phyloP scores from a whole-genome alignment of 35 echinoderm and acorn worm species.

The Ophioderma brevispina region DNA sequence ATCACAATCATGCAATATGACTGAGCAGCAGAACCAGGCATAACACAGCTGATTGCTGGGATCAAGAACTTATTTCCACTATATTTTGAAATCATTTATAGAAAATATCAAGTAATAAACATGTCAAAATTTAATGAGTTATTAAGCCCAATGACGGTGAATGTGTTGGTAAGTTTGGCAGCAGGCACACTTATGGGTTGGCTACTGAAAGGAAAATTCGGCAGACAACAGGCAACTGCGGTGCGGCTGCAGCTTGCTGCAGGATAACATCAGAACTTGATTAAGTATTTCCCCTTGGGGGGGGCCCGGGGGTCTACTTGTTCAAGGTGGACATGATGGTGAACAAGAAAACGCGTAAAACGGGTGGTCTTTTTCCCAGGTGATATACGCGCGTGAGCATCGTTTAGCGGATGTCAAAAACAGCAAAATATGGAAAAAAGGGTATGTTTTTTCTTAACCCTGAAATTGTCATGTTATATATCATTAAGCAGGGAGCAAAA shows the following conservation, averaged over 20 bases:
- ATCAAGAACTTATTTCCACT: too few species aligned
- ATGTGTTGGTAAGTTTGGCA: slow-evolving; percentile 84
- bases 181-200: slow-evolving; percentile 81
- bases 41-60: too few species aligned
- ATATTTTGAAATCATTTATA: background rate
- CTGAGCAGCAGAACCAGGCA: background rate
- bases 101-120: background rate
- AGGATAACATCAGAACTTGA: too few species aligned
- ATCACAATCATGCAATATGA: background rate
- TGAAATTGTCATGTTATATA: too few species aligned
- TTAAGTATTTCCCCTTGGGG: too few species aligned
- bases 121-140: slow-evolving; percentile 13
- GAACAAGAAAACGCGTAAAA: too few species aligned
- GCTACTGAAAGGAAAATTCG: slow-evolving; percentile 82
- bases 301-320: too few species aligned
- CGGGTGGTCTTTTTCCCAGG: background rate
- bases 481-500: too few species aligned
- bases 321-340: too few species aligned
- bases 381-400: background rate
- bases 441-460: too few species aligned
- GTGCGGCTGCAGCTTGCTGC: slow-evolving; percentile 7
- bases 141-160: slow-evolving; percentile 64
- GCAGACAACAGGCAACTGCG: slow-evolving; percentile 58
- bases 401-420: too few species aligned
- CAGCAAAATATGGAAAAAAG: too few species aligned